These are phyloP conservation scores for Campoplex nolae DNA, from an alignment of 2,888 invertebrate genomes.

Conservation along the genomic window DNA sequence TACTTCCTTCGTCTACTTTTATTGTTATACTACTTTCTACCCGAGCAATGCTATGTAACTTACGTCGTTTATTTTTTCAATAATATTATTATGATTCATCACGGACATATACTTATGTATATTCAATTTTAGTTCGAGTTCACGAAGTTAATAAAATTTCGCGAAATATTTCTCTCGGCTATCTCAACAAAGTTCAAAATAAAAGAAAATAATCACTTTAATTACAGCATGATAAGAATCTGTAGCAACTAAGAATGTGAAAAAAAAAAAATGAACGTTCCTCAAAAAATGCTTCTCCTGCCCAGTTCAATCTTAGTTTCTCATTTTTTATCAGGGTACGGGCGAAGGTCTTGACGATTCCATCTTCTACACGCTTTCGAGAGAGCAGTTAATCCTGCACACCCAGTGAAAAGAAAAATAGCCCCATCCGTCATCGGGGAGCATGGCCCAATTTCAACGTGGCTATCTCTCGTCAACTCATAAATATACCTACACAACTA, in stretches of 20 bases:
- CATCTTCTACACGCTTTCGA: neutral
- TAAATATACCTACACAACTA: neutral
- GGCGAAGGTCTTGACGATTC: constrained; percentile 32
- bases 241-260: neutral
- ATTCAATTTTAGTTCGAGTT: neutral
- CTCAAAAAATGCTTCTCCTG: neutral
- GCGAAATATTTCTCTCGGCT: neutral
- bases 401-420: constrained; percentile 25
- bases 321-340: constrained; percentile 30
- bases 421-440: constrained; percentile 25
- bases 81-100: constrained; percentile 10
- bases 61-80: constrained; percentile 6
- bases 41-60: neutral
- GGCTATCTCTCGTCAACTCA: constrained; percentile 20
- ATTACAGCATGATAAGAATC: neutral
- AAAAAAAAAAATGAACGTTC: constrained; percentile 1
- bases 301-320: constrained; percentile 19
- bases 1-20: neutral
- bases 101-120: neutral
- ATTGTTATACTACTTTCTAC: neutral
- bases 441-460: constrained; percentile 30
- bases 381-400: constrained; percentile 25
- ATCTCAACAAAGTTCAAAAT: neutral
- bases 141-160: neutral
- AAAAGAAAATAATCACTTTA: neutral